A percentile compares a stretch with the other conserved stretches of the same genome.
Evolutionary conservation across 1,140 invertebrate genomes (phyloP).

Genomic region (Armadillidium nasatum): DNA sequence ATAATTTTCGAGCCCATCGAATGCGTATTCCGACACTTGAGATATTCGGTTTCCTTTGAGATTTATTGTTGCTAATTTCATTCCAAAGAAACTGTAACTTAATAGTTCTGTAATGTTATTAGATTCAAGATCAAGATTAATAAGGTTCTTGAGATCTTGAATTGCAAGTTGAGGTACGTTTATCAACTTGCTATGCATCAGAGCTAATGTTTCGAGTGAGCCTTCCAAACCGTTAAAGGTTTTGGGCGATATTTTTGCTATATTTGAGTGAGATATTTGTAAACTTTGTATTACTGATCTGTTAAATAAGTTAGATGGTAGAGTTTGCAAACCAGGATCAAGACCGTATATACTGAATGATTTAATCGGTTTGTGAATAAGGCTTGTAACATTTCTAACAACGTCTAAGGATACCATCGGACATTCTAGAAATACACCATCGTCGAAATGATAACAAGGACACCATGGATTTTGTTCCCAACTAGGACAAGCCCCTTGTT

Average conservation of each 20-base stretch:
- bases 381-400: constrained; percentile 54
- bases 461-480: constrained; percentile 69
- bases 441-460: constrained; percentile 84
- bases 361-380: constrained; percentile 61
- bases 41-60: constrained; percentile 64
- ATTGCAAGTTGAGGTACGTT: constrained; percentile 76
- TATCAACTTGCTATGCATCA: constrained; percentile 73
- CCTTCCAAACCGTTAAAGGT: constrained; percentile 66
- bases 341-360: constrained; percentile 81
- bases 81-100: constrained; percentile 81
- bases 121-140: constrained; percentile 75
- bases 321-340: constrained; percentile 65
- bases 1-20: constrained; percentile 68
- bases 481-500: constrained; percentile 58
- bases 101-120: constrained; percentile 73
- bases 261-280: constrained; percentile 67
- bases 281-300: constrained; percentile 69
- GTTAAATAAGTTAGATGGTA: constrained; percentile 64
- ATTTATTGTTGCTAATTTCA: constrained; percentile 73
- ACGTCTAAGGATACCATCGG: constrained; percentile 65
- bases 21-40: constrained; percentile 70
- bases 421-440: constrained; percentile 83
- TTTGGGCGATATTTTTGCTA: constrained; percentile 67
- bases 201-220: constrained; percentile 71
- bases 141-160: constrained; percentile 64